Percentiles rank a stretch among this genome's conserved stretches.
Conservation (phyloP, 2,113 vertebrate species). For the Syngnathus scovelli region DNA sequence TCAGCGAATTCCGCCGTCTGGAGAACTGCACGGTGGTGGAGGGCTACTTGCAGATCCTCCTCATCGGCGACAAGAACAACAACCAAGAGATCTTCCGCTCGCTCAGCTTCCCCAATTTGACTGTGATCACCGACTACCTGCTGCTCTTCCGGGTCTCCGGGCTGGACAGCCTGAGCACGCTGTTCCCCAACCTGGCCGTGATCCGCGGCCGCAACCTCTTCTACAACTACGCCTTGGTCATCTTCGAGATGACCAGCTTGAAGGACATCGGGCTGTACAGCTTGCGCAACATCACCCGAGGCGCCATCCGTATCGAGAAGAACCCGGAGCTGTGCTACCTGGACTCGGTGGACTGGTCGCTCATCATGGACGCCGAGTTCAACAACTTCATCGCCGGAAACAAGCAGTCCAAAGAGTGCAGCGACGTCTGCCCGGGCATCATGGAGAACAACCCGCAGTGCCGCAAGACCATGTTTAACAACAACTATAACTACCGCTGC, state of each 20-base stretch:
- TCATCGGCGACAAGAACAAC: constrained; percentile 86
- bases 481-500: constrained; percentile 92
- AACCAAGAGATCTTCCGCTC: constrained; percentile 84
- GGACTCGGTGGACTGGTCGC: constrained; percentile 95
- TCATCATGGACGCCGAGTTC: constrained; percentile 91
- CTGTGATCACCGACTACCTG: constrained; percentile 93
- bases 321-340: constrained; percentile 98
- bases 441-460: constrained; percentile 84
- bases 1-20: constrained; percentile 84
- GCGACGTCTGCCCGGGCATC: constrained; percentile 90
- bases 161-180: constrained; percentile 90
- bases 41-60: constrained; percentile 93
- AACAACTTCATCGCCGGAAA: constrained; percentile 95
- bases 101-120: constrained; percentile 93
- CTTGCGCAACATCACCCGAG: constrained; percentile 91
- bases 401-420: constrained; percentile 92
- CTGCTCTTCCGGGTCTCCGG: constrained; percentile 94
- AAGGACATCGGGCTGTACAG: constrained; percentile 94
- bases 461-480: constrained; percentile 86
- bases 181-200: constrained; percentile 95
- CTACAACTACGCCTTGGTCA: constrained; percentile 97
- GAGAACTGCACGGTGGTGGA: constrained; percentile 98
- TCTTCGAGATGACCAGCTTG: constrained; percentile 98
- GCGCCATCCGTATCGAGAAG: constrained; percentile 97
- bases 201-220: constrained; percentile 95